Evolutionary conservation across 2,888 invertebrate species (phyloP).

Genomic region (Eupithecia centaureata): DNA sequence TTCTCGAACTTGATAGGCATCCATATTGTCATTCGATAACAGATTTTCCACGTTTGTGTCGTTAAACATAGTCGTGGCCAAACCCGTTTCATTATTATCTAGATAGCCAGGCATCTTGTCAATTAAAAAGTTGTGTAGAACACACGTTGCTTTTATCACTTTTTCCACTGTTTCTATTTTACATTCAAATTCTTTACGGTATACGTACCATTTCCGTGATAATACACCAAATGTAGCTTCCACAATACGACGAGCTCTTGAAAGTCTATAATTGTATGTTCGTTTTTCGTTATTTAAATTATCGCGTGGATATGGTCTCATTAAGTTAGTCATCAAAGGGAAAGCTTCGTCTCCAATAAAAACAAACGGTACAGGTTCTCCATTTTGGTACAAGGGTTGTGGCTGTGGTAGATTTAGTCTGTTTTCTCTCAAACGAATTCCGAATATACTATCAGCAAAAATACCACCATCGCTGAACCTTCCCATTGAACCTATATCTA

Average conservation of each 20-base stretch:
- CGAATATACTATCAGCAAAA: constrained; percentile 31
- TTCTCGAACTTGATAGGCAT: constrained; percentile 31
- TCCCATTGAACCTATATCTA: constrained; percentile 39
- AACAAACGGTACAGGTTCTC: constrained; percentile 29
- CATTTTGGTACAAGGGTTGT: constrained; percentile 23
- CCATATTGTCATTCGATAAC: constrained; percentile 33
- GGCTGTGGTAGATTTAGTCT: constrained; percentile 32
- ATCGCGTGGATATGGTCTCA: constrained; percentile 45
- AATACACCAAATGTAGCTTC: constrained; percentile 46
- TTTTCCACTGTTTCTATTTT: constrained; percentile 34
- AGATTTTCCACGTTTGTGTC: constrained; percentile 29
- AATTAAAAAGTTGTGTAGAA: constrained; percentile 40
- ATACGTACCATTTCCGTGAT: constrained; percentile 42
- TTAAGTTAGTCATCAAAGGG: constrained; percentile 41
- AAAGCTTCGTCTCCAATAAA: constrained; percentile 36
- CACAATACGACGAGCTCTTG: constrained; percentile 43
- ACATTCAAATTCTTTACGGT: constrained; percentile 39
- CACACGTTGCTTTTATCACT: constrained; percentile 41
- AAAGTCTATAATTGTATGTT: constrained; percentile 45
- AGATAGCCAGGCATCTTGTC: constrained; percentile 30
- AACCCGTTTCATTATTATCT: constrained; percentile 34
- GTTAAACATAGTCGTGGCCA: constrained; percentile 32
- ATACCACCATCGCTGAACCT: constrained; percentile 38
- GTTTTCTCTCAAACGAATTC: constrained; percentile 27
- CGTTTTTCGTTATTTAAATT: constrained; percentile 35